Conservation (phyloP, 2,888 invertebrate genomes). For the Parapristionchus giblindavisi region DNA sequence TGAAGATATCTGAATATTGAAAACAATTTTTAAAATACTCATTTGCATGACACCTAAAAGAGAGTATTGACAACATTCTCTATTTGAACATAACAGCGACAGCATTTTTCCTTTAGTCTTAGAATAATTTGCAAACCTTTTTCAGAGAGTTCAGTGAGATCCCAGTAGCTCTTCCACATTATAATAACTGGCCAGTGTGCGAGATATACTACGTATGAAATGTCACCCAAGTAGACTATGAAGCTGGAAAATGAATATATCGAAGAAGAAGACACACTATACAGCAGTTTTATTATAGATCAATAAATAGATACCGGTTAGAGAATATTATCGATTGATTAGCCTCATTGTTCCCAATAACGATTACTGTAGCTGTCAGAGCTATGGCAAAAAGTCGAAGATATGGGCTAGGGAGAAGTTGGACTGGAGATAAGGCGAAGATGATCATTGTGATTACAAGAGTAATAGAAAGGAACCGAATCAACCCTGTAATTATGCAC, state of each 20-base stretch:
- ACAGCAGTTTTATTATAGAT: no score
- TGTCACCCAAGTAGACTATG: constrained; percentile 23
- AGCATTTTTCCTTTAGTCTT: no score
- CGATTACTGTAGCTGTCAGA: not conserved
- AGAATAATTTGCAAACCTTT: not conserved
- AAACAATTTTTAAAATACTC: not conserved
- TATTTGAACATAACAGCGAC: no score
- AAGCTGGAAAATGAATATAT: not conserved
- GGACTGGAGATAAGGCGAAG: not conserved
- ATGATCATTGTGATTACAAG: not conserved
- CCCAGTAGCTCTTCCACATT: constrained; percentile 29
- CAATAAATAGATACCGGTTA: not conserved
- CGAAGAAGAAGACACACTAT: no score
- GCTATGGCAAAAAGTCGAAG: not conserved
- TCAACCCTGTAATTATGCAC: not conserved
- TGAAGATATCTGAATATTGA: not conserved
- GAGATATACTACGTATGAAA: constrained; percentile 22
- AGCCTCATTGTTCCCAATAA: constrained; percentile 2
- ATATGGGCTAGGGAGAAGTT: not conserved
- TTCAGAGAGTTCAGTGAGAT: not conserved
- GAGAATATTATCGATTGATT: not conserved
- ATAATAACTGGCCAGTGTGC: constrained; percentile 13
- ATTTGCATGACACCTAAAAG: no score
- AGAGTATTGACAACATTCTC: no score
- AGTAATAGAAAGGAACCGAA: not conserved